Percentiles rank a stretch among this genome's conserved stretches.
Conservation (phyloP, 1,140 invertebrate species). For the Aricia agestis region DNA sequence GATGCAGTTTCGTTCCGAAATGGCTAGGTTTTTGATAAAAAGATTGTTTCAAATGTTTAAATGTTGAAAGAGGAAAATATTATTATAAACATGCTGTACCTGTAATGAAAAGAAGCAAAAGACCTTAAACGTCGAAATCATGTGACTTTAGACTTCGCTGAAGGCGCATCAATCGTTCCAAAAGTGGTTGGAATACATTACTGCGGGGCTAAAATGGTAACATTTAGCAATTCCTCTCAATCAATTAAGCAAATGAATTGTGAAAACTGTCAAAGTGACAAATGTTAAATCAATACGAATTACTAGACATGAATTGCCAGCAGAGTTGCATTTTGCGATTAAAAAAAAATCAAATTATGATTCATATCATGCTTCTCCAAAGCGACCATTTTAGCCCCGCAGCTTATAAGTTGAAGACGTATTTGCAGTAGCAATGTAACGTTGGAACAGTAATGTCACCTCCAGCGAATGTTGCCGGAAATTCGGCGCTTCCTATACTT, state of each 20-base stretch:
- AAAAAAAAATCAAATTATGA: too few relatives aligned
- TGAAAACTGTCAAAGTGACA: too few relatives aligned
- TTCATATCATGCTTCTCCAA: too few relatives aligned
- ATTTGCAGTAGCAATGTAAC: background rate
- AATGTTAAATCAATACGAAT: too few relatives aligned
- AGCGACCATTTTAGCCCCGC: too few relatives aligned
- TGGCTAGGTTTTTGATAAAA: background rate
- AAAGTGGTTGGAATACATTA: background rate
- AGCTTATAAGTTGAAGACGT: background rate
- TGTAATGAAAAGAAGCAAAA: too few relatives aligned
- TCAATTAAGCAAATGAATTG: too few relatives aligned
- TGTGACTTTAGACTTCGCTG: background rate
- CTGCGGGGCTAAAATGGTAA: too few relatives aligned
- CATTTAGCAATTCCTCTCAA: too few relatives aligned
- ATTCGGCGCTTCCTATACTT: constrained; percentile 32
- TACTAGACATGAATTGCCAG: too few relatives aligned
- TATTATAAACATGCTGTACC: background rate
- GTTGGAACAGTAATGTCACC: background rate
- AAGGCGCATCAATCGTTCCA: background rate
- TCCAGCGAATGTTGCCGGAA: constrained; percentile 11
- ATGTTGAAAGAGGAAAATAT: background rate
- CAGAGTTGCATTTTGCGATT: too few relatives aligned
- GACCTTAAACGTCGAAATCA: constrained; percentile 34
- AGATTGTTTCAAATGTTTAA: background rate
- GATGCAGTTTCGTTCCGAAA: background rate